Percentiles rank a stretch among this genome's conserved stretches.
These are phyloP conservation scores for Riparia riparia DNA, from an alignment of 2,113 vertebrate species.

Conservation along the genomic window DNA sequence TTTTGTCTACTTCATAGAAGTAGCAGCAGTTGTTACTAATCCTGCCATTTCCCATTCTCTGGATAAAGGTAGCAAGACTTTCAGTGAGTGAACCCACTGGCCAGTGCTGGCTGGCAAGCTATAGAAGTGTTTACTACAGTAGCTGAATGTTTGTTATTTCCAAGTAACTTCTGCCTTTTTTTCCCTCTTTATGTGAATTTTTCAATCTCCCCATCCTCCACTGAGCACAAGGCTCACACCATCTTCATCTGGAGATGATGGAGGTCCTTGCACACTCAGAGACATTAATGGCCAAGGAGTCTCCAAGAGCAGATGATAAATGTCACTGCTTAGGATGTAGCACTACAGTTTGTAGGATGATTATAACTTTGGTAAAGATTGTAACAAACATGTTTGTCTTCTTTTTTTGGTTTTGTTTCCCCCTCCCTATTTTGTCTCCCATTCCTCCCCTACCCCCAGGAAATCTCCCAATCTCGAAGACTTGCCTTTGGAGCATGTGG, in stretches of 20 bases:
- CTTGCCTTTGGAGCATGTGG: constrained; percentile 88
- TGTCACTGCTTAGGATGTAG: neutral
- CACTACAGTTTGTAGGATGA: neutral
- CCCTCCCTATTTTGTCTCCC: neutral
- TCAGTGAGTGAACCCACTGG: neutral
- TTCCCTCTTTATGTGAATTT: neutral
- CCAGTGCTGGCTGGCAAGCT: neutral
- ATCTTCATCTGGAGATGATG: neutral
- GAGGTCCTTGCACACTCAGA: neutral
- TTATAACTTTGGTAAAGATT: neutral
- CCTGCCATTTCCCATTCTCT: neutral
- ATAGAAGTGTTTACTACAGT: neutral
- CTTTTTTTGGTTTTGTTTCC: neutral
- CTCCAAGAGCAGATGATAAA: neutral
- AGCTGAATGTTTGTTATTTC: neutral
- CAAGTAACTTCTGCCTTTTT: neutral
- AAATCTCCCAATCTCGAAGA: constrained; percentile 89
- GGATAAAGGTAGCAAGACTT: neutral
- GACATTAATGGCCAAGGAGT: neutral
- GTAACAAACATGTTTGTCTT: neutral
- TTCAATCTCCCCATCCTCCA: neutral
- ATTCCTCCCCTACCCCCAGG: constrained; percentile 44
- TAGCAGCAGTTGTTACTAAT: neutral
- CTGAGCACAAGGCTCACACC: neutral
- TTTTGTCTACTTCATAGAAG: neutral